A percentile compares a stretch with the other conserved stretches of the same genome.
phyloP scores from a whole-genome alignment of 2,113 vertebrate species.

The Myotis brandtii region DNA sequence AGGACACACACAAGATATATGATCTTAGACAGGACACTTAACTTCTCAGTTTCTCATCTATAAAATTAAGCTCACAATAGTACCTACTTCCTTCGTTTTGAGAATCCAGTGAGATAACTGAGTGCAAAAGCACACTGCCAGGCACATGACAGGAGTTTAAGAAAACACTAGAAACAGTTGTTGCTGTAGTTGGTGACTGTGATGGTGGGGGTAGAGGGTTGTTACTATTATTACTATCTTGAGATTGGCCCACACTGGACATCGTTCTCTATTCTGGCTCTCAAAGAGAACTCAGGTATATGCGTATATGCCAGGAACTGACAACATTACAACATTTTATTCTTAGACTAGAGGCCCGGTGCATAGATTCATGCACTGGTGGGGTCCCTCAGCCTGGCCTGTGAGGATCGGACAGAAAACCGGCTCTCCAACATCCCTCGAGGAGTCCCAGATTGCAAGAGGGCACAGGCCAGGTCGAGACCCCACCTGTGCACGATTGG shows the following conservation, averaged over 20 bases:
- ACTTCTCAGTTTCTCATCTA: not conserved
- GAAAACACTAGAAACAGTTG: not conserved
- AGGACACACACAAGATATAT: not conserved
- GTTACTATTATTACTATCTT: not conserved
- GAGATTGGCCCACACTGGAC: not conserved
- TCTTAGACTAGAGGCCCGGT: not conserved
- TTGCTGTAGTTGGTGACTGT: not conserved
- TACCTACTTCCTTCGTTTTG: not conserved
- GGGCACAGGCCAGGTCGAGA: too few species aligned
- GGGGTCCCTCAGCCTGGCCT: too few species aligned
- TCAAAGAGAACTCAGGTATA: not conserved
- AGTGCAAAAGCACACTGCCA: not conserved
- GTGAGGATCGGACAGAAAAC: too few species aligned
- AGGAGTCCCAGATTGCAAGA: too few species aligned
- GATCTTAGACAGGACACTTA: not conserved
- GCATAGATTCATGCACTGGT: too few species aligned
- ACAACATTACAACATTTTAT: not conserved
- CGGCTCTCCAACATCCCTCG: too few species aligned
- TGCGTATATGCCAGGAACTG: not conserved
- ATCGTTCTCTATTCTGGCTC: not conserved
- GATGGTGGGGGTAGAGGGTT: fast-evolving
- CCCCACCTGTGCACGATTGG: too few species aligned
- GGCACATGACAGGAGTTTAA: not conserved
- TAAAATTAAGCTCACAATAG: not conserved
- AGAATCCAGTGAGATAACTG: not conserved